Evolutionary conservation across 2,113 vertebrate genomes (phyloP).

Genomic region (Malurus melanocephalus): DNA sequence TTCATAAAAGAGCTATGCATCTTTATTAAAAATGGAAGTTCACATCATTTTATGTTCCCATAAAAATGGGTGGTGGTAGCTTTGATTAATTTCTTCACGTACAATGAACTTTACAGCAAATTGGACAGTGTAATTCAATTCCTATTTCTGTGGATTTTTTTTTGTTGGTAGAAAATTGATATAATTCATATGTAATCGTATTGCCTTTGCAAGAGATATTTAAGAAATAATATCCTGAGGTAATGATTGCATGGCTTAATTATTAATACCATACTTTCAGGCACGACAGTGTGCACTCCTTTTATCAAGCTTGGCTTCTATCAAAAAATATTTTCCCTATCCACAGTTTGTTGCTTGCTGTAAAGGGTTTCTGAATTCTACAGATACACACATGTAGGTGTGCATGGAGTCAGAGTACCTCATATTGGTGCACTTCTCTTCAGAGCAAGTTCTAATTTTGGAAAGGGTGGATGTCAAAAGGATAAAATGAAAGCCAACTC

Average conservation of each 20-base stretch:
- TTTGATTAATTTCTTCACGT: constrained; percentile 90
- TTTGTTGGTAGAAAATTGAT: constrained; percentile 83
- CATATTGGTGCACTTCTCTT: neutral
- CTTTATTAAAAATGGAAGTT: constrained; percentile 94
- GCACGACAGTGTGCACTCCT: constrained; percentile 23
- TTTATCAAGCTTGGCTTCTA: constrained; percentile 36
- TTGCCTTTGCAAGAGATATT: constrained; percentile 83
- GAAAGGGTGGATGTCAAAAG: neutral
- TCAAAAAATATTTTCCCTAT: constrained; percentile 46
- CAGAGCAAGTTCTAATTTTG: neutral
- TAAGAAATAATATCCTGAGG: constrained; percentile 84
- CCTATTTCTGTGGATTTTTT: constrained; percentile 80
- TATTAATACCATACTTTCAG: constrained; percentile 75
- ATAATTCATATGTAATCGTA: constrained; percentile 84
- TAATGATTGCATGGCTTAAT: constrained; percentile 79
- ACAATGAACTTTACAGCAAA: constrained; percentile 88
- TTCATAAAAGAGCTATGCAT: constrained; percentile 90
- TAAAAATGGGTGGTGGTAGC: constrained; percentile 88
- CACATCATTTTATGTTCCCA: constrained; percentile 91
- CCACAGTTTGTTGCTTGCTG: neutral
- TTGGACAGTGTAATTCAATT: constrained; percentile 86
- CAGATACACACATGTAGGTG: accelerated
- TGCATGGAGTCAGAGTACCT: neutral
- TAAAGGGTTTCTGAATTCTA: neutral
- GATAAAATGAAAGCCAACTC: neutral